Evolutionary conservation across 2,888 invertebrate genomes (phyloP).

Genomic region (Dastarcus helophoroides): DNA sequence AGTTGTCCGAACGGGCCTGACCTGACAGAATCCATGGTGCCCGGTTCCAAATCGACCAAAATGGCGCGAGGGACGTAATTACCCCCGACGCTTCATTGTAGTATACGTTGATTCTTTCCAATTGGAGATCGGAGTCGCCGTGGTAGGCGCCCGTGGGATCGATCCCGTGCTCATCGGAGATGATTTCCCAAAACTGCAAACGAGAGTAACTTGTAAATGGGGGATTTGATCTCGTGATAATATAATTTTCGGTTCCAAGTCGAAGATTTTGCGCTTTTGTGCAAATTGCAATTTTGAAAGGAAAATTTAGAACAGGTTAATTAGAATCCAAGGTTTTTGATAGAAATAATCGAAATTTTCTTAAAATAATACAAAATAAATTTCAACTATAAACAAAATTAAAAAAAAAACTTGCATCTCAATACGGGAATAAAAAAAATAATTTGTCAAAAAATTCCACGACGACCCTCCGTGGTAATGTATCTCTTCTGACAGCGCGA

Average conservation of each 20-base stretch:
- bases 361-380: no score
- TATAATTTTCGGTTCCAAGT: not conserved
- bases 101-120: constrained; percentile 92
- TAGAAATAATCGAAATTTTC: no score
- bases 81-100: constrained; percentile 88
- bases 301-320: no score
- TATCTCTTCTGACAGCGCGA: no score
- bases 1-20: constrained; percentile 90
- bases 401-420: no score
- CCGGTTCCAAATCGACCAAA: constrained; percentile 90
- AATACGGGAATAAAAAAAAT: no score
- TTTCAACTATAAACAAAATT: no score
- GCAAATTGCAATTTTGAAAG: not conserved
- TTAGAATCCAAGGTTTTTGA: no score
- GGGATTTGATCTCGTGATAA: not conserved
- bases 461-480: no score
- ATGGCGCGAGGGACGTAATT: constrained; percentile 93
- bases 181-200: constrained; percentile 85
- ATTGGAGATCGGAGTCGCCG: constrained; percentile 82
- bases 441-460: no score
- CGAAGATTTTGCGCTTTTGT: constrained; percentile 2
- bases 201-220: not conserved
- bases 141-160: constrained; percentile 85
- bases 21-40: constrained; percentile 94
- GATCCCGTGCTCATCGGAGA: constrained; percentile 91